Percentiles rank a stretch among this genome's conserved stretches.
phyloP scores from a whole-genome alignment of 2,797 vertebrate species.

The Perodicticus potto region DNA sequence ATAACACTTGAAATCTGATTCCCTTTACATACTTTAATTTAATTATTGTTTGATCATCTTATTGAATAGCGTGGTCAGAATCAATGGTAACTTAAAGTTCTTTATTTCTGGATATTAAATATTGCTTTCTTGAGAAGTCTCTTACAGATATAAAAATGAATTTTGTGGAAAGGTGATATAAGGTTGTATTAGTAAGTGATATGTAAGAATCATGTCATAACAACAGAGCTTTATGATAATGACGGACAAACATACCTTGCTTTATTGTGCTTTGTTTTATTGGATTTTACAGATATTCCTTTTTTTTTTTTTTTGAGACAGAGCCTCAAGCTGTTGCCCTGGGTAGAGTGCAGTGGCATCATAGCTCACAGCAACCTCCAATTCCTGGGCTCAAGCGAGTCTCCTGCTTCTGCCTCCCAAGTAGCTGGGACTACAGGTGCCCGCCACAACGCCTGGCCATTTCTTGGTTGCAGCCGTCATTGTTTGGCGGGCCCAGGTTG shows the following conservation, averaged over 20 bases:
- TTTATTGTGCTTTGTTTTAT: neutral
- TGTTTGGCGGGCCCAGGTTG: no score
- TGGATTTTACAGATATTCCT: neutral
- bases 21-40: neutral
- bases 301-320: neutral
- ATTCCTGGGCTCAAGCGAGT: no score
- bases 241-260: neutral
- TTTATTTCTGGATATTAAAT: slow-evolving; percentile 18
- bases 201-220: neutral
- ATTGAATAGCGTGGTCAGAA: slow-evolving; percentile 12
- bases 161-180: neutral
- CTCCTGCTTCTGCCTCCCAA: no score
- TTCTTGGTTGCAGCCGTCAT: no score
- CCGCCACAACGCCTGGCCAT: no score
- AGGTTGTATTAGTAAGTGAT: neutral
- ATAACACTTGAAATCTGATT: neutral
- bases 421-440: no score
- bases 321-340: no score
- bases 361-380: no score
- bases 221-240: neutral
- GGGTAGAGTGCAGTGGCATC: no score
- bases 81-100: neutral
- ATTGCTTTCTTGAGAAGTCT: slow-evolving; percentile 50
- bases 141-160: slow-evolving; percentile 3
- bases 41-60: slow-evolving; percentile 4